These are phyloP conservation scores for Eueides isabella DNA, from an alignment of 1,140 invertebrate genomes.

Conservation along the genomic window DNA sequence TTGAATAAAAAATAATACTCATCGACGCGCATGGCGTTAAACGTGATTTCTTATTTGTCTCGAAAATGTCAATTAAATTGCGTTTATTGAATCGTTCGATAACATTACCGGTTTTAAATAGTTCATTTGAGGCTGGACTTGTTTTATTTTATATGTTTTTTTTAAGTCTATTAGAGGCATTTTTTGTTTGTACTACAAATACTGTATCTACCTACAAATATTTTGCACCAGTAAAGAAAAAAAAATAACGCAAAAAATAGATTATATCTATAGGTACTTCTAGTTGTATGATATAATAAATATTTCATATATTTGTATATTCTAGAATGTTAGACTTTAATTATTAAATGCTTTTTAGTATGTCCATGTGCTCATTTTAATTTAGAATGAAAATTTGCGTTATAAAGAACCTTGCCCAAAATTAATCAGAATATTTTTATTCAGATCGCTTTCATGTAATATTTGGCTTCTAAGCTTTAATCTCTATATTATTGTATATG, in stretches of 20 bases:
- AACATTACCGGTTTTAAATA: constrained; percentile 1
- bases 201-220: too few species aligned
- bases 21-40: background rate
- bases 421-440: background rate
- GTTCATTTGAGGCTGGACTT: background rate
- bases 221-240: too few species aligned
- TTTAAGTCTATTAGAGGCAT: background rate
- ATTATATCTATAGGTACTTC: too few species aligned
- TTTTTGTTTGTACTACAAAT: too few species aligned
- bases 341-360: too few species aligned
- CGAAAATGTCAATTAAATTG: constrained; percentile 6
- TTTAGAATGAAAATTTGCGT: too few species aligned
- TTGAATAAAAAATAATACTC: background rate
- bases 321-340: too few species aligned
- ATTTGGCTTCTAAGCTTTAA: background rate
- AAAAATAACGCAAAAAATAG: too few species aligned
- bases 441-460: background rate
- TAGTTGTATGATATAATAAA: too few species aligned
- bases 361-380: too few species aligned
- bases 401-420: background rate
- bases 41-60: constrained; percentile 17
- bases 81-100: background rate
- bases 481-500: background rate
- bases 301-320: too few species aligned
- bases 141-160: background rate